A percentile compares a stretch with the other conserved stretches of the same genome.
These are phyloP conservation scores for Gambusia affinis DNA, from an alignment of 2,113 vertebrate genomes.

Conservation along the genomic window DNA sequence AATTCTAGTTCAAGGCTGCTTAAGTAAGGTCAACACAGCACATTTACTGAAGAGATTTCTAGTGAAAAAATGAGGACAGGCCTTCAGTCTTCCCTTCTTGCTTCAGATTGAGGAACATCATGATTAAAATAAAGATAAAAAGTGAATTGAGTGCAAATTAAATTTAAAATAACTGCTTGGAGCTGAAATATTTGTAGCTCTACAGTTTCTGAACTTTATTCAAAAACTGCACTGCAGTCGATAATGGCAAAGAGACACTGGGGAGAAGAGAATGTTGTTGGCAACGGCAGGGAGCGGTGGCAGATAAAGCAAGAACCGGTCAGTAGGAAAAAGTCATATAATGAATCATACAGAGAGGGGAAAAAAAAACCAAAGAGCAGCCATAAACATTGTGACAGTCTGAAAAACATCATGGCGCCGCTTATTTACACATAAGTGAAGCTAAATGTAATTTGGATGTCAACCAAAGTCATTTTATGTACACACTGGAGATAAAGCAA, in stretches of 20 bases:
- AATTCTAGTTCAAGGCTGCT: too few relatives aligned
- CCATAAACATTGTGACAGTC: constrained; percentile 3
- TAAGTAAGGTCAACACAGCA: too few relatives aligned
- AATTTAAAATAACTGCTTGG: too few relatives aligned
- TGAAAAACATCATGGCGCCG: neutral
- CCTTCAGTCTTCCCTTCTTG: too few relatives aligned
- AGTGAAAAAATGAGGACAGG: too few relatives aligned
- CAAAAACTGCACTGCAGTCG: too few relatives aligned
- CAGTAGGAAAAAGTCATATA: neutral
- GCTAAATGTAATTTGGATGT: constrained; percentile 1
- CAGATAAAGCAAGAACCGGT: constrained; percentile 4
- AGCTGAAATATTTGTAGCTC: neutral
- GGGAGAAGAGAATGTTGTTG: neutral
- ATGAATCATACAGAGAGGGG: neutral
- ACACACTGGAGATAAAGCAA: neutral
- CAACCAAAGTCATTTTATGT: neutral
- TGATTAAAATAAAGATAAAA: too few relatives aligned
- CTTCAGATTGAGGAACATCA: too few relatives aligned
- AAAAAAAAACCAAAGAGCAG: neutral
- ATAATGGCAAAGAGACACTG: neutral
- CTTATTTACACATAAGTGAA: constrained; percentile 2
- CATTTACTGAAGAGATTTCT: too few relatives aligned
- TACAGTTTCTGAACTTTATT: neutral
- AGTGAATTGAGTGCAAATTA: too few relatives aligned
- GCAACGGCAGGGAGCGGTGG: neutral